Conservation (phyloP, 2,888 invertebrate species). For the Rhagium mordax region DNA sequence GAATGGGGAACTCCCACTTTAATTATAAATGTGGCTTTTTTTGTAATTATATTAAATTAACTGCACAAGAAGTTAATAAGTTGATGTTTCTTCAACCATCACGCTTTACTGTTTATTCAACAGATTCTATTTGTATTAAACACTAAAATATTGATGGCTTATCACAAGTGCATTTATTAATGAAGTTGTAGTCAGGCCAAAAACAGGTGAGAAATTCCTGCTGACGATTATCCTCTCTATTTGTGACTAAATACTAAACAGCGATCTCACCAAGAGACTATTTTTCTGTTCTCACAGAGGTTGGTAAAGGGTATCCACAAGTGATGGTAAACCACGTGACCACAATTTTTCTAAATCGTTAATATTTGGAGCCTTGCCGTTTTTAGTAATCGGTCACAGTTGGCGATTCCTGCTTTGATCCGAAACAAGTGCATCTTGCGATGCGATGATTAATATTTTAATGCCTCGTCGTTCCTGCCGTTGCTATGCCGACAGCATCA, state of each 20-base stretch:
- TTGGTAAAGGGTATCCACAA: too few species aligned
- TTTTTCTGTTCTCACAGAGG: too few species aligned
- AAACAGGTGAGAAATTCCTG: too few species aligned
- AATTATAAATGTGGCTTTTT: background rate
- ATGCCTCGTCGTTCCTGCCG: background rate
- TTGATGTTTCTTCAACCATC: background rate
- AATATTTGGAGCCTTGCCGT: background rate
- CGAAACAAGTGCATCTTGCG: background rate
- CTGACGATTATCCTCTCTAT: too few species aligned
- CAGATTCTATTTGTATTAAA: background rate
- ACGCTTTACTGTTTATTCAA: background rate
- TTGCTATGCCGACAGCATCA: slow-evolving; percentile 19
- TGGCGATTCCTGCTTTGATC: background rate
- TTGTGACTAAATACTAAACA: too few species aligned
- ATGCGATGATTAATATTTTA: background rate
- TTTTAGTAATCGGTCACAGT: background rate
- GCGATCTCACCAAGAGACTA: too few species aligned
- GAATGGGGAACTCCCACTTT: background rate
- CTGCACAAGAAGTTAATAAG: background rate
- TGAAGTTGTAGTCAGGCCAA: too few species aligned
- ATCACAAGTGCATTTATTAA: too few species aligned
- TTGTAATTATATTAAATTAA: background rate
- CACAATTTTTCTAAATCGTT: too few species aligned
- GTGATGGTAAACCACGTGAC: too few species aligned
- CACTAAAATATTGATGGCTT: too few species aligned